A percentile compares a stretch with the other conserved stretches of the same genome.
Evolutionary conservation across 2,113 vertebrate species (phyloP).

Genomic region (Fulmarus glacialis): DNA sequence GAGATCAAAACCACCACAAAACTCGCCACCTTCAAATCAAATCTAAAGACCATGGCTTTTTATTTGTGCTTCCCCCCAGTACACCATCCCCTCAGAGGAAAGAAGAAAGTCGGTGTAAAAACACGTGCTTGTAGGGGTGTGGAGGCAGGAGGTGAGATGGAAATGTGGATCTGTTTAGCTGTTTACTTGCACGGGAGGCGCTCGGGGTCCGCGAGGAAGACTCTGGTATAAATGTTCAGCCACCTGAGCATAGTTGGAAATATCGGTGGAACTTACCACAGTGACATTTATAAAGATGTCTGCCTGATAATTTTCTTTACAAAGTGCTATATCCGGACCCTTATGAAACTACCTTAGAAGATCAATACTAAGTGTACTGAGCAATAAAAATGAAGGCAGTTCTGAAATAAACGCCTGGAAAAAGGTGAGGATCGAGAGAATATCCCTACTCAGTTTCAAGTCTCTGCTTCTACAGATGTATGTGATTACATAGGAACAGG

Average conservation of each 20-base stretch:
- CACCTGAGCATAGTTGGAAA: background rate
- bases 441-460: background rate
- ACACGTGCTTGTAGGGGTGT: conserved; percentile 32
- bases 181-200: background rate
- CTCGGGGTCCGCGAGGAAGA: background rate
- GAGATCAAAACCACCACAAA: conserved; percentile 70
- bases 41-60: conserved; percentile 67
- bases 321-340: background rate
- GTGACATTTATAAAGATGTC: background rate
- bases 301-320: background rate
- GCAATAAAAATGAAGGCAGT: background rate
- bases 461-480: background rate
- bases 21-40: conserved; percentile 64
- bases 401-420: background rate
- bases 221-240: background rate
- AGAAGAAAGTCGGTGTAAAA: conserved; percentile 48
- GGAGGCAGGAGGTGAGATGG: conserved; percentile 38
- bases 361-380: background rate
- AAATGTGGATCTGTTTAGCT: background rate
- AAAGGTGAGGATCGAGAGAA: background rate
- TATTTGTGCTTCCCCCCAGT: conserved; percentile 50
- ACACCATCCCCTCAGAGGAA: conserved; percentile 22
- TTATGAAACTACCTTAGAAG: background rate
- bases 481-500: background rate
- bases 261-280: background rate